Conservation (phyloP, 2,888 invertebrate species). For the Eristalis intricaria region DNA sequence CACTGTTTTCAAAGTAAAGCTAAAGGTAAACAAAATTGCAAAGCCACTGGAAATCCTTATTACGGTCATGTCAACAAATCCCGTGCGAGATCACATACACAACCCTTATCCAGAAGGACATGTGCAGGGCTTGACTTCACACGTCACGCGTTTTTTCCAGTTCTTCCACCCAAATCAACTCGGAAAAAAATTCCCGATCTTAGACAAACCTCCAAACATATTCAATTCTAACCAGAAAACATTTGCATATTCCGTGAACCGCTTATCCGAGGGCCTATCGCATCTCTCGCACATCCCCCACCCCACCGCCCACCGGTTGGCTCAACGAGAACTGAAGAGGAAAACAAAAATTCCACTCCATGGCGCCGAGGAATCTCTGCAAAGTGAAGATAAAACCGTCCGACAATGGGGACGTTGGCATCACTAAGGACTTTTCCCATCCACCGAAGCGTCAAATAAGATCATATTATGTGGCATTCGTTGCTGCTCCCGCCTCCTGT, state of each 20-base stretch:
- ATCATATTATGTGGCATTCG: conserved; percentile 51
- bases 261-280: conserved; percentile 22
- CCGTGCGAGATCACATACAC: conserved; percentile 30
- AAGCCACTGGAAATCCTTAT: neutral
- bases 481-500: conserved; percentile 46
- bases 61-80: conserved; percentile 40
- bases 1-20: neutral
- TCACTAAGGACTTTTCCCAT: conserved; percentile 68
- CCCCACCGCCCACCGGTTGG: conserved; percentile 3
- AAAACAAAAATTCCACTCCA: conserved; percentile 41
- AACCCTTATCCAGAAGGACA: conserved; percentile 31
- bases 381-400: conserved; percentile 69
- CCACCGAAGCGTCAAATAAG: conserved; percentile 72
- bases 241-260: conserved; percentile 64
- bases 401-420: conserved; percentile 56
- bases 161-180: conserved; percentile 17
- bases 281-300: conserved; percentile 28
- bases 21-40: neutral
- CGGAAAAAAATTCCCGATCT: conserved; percentile 8
- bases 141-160: conserved; percentile 56
- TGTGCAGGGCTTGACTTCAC: conserved; percentile 41
- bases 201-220: conserved; percentile 39
- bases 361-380: conserved; percentile 66
- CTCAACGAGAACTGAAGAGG: neutral
- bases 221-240: conserved; percentile 49